A percentile compares a stretch with the other conserved stretches of the same genome.
Conservation (phyloP, 2,113 vertebrate genomes). For the Cettia cetti region DNA sequence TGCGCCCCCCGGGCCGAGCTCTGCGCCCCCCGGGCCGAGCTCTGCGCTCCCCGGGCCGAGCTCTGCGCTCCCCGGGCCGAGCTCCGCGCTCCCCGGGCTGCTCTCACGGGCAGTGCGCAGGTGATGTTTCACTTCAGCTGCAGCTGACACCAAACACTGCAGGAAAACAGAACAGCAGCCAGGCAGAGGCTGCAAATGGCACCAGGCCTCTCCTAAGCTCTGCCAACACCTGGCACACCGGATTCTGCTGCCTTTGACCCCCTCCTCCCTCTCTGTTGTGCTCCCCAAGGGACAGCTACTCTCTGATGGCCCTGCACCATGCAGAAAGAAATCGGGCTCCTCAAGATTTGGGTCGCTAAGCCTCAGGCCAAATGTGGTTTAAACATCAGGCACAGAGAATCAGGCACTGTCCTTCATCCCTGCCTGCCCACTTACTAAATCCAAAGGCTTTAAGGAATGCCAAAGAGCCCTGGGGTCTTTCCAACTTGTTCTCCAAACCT, state of each 20-base stretch:
- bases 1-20: no score
- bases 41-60: no score
- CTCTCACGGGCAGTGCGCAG: fast-evolving
- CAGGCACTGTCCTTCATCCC: background rate
- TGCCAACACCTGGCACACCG: background rate
- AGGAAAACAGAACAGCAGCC: background rate
- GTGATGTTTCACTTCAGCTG: background rate
- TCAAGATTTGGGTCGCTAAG: background rate
- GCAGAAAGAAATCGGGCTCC: background rate
- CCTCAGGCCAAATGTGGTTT: background rate
- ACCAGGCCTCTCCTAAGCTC: background rate
- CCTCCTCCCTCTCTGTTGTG: no score
- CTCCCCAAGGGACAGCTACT: background rate
- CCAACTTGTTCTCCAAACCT: background rate
- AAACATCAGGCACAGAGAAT: background rate
- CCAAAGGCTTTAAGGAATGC: background rate
- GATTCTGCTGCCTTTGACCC: background rate
- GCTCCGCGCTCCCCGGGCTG: no score
- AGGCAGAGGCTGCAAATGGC: background rate
- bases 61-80: no score
- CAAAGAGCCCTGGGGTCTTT: background rate
- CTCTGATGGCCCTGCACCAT: background rate
- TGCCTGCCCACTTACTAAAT: background rate
- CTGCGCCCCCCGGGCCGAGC: no score
- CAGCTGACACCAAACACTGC: background rate